Base-by-base conservation (phyloP, 2,888 invertebrate species). In the Marronus borbonicus region DNA sequence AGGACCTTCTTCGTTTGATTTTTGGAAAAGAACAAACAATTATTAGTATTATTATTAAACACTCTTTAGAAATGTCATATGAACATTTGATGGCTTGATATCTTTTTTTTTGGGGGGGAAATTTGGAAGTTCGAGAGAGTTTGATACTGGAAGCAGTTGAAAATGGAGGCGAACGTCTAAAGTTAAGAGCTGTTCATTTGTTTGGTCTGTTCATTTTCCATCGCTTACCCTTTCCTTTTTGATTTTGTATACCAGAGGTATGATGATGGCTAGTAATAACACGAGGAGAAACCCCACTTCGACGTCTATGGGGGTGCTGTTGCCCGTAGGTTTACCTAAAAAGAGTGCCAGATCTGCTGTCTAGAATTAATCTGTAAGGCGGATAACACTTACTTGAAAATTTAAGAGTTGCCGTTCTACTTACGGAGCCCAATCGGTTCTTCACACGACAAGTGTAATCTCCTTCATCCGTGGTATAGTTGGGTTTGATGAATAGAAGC, bases 1-100 rank as follows among this genome's bases (percentile, higher is more conserved):
- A 96, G 85, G 88, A 94, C 92, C 80, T 92, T 91, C 77, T 93
- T 90, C 80, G 93, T 90, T 86, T 89, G 89, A 89, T 93, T 39
- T 28, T 24, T 24, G 39, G 7, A 5, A 39, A 79, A 72, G 20
- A 31, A 88, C 60, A 28, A 28, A 36, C 39, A 7, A 17, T 52
- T 60, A 58, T 3, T 39, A 39, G 5, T 8, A 5, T 3, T 39
- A 39, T 17, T 17, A 8, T 8, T 24, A 24, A 24, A 24, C 24
- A 17, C 17, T 0, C 17, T 17, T 17, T 17, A 24, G 24, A 2
- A 24, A 24, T 24, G 24, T 2, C 24, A 24, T 24, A 2, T 1
- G 24, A 24, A 24, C 2, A 24, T 24, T 24, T 24, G 24, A 24
- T 24, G 24, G 24, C 24, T 24, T 24, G 2, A 24, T 24, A 24